Conservation (phyloP, 2,797 vertebrate species). For the Carduelis carduelis region DNA sequence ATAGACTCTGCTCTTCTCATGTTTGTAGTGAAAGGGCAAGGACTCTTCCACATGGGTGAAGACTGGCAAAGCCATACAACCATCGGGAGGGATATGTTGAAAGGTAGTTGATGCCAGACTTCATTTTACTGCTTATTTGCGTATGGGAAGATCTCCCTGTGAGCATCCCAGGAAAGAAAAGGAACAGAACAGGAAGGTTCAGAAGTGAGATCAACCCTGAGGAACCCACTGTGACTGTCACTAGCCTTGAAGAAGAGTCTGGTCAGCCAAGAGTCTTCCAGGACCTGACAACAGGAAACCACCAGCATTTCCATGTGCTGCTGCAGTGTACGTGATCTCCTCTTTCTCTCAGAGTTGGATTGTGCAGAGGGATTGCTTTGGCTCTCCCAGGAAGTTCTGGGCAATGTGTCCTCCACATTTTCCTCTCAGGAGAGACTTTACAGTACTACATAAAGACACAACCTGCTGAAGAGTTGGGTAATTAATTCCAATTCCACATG, state of each 20-base stretch:
- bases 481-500: not conserved
- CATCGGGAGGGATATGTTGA: not conserved
- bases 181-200: not conserved
- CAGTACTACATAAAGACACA: not conserved
- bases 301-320: not conserved
- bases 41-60: not conserved
- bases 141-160: not conserved
- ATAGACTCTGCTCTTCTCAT: accelerated
- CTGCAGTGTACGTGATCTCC: not conserved
- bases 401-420: not conserved
- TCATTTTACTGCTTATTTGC: not conserved
- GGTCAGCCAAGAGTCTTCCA: not conserved
- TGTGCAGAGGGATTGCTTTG: not conserved
- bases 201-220: not conserved
- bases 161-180: not conserved
- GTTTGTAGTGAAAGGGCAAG: not conserved
- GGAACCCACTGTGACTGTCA: not conserved
- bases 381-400: not conserved
- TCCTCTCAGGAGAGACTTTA: not conserved
- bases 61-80: not conserved
- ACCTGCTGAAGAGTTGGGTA: not conserved
- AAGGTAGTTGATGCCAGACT: not conserved
- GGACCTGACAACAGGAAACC: not conserved
- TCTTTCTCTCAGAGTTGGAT: not conserved
- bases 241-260: not conserved